A percentile compares a stretch with the other conserved stretches of the same genome.
These are phyloP conservation scores for Ischnus inquisitorius DNA, from an alignment of 2,888 invertebrate species.

Conservation along the genomic window DNA sequence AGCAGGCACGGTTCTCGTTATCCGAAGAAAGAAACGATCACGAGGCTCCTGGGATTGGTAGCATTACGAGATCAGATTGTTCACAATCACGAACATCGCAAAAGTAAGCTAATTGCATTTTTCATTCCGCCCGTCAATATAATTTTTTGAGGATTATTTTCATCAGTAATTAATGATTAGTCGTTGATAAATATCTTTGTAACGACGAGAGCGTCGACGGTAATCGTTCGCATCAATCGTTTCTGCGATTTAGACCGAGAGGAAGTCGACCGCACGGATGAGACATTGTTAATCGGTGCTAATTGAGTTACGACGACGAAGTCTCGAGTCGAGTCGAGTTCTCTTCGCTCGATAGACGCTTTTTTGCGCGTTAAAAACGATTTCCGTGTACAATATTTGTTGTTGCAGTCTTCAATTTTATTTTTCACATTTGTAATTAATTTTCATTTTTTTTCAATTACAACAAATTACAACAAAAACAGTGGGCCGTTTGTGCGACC, in stretches of 20 bases:
- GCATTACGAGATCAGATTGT: constrained; percentile 88
- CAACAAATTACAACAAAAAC: constrained; percentile 58
- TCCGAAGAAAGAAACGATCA: constrained; percentile 87
- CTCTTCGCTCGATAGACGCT: not conserved
- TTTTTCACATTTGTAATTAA: not conserved
- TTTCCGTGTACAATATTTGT: not conserved
- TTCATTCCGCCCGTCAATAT: not conserved
- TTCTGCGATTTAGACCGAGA: constrained; percentile 4
- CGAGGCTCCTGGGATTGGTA: constrained; percentile 87
- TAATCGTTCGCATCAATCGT: not conserved
- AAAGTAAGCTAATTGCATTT: constrained; percentile 84
- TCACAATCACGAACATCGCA: constrained; percentile 88
- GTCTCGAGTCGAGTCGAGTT: not conserved
- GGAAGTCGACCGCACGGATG: constrained; percentile 16
- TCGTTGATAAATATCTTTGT: too few relatives aligned
- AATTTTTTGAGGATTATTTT: not conserved
- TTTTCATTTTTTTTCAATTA: constrained; percentile 53
- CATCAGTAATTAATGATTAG: not conserved
- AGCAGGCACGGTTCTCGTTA: constrained; percentile 90
- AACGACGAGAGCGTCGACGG: not conserved
- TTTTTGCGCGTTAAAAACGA: not conserved
- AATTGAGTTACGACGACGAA: constrained; percentile 38
- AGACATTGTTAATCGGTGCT: constrained; percentile 6
- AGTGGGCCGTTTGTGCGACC: constrained; percentile 88
- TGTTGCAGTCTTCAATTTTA: not conserved